Evolutionary conservation across 2,888 invertebrate genomes (phyloP), one percentile per base, ranked within the genome.

Genomic region (Apamea epomidion): DNA sequence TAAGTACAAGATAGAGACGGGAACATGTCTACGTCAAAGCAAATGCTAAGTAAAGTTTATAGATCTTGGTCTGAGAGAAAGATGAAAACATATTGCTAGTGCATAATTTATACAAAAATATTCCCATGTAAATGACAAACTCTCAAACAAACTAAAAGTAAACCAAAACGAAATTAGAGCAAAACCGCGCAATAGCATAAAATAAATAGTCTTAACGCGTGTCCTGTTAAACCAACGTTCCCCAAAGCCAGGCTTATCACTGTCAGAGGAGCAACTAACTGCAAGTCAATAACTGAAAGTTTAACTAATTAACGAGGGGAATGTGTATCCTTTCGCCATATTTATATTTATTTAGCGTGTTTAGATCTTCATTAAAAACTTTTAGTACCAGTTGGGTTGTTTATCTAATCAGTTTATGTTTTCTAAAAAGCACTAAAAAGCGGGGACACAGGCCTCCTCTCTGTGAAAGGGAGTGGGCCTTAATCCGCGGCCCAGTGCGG

Each of bases 251-350:
- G 75, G 86, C 91, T 92, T 93, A 93, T 92, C 92, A 91, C 90
- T 91, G 83, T 76, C 85, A 87, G 83, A 88, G 80, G 79, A 77
- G 73, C 71, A 87, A 89, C 85, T 86, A 90, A 91, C 90, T 89
- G 83, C 87, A 90, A 92, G 93, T 93, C 92, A 92, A 94, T 94
- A 93, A 88, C 91, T 92, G 84, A 84, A 94, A 94, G 91, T 93
- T 93, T 88, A 90, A 89, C 92, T 93, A 92, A 94, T 93, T 94
- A 93, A 87, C 89, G 86, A 87, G 85, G 87, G 88, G 75, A 88
- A 88, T 87, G 86, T 82, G 78, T 82, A 80, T 86, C 85, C 84
- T 86, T 80, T 81, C 80, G 79, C 85, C 85, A 88, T 90, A 91
- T 92, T 92, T 93, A 87, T 90, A 89, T 92, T 92, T 91, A 87